phyloP scores from a whole-genome alignment of 2,888 invertebrate species.

The Ctenicera cuprea region DNA sequence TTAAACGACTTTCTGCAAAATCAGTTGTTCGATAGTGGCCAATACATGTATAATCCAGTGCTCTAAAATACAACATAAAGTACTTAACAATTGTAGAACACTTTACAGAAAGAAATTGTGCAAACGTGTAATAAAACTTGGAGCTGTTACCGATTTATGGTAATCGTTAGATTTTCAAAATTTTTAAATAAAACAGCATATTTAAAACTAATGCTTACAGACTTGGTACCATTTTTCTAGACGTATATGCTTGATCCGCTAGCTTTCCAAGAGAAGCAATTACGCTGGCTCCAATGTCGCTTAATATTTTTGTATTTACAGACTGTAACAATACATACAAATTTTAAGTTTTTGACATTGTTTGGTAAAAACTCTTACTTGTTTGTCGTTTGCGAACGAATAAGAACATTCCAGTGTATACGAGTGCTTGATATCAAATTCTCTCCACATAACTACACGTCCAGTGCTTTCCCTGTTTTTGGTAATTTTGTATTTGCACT shows the following conservation, averaged over 20 bases:
- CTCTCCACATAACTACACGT: slow-evolving; percentile 89
- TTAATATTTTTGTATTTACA: slow-evolving; percentile 60
- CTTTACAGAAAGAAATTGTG: too few relatives aligned
- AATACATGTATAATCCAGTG: too few relatives aligned
- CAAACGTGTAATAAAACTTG: too few relatives aligned
- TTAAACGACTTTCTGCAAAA: too few relatives aligned
- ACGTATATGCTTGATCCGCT: slow-evolving; percentile 19
- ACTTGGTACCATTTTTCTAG: not conserved
- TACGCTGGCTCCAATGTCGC: slow-evolving; percentile 60
- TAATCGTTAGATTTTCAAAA: too few relatives aligned
- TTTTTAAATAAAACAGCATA: too few relatives aligned
- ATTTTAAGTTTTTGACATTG: not conserved
- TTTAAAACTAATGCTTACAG: not conserved
- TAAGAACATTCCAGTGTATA: slow-evolving; percentile 93
- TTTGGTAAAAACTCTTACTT: not conserved
- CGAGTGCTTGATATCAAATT: slow-evolving; percentile 83
- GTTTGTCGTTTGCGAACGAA: slow-evolving; percentile 70
- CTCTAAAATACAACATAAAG: too few relatives aligned
- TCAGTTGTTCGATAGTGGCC: too few relatives aligned
- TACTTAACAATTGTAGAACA: too few relatives aligned
- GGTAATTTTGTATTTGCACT: slow-evolving; percentile 80
- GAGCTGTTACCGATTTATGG: too few relatives aligned
- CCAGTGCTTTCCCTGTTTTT: slow-evolving; percentile 88
- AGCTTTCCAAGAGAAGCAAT: slow-evolving; percentile 56
- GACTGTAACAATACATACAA: slow-evolving; percentile 48